These are phyloP conservation scores for Anolis apletophallus DNA, from an alignment of 2,797 vertebrate species.

Conservation along the genomic window DNA sequence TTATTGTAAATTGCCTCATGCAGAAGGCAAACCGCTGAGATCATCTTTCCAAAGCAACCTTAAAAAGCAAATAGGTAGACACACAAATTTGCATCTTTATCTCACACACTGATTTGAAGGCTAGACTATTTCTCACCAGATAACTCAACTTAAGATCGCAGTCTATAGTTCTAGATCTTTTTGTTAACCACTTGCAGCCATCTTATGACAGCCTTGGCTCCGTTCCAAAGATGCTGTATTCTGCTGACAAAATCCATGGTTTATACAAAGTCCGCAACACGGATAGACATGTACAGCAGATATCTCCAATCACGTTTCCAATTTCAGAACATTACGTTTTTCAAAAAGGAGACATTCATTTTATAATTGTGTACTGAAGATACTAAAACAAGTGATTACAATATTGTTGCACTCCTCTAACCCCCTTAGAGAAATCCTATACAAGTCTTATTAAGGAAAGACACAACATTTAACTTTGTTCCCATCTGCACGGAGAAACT, in stretches of 20 bases:
- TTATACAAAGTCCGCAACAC: background rate
- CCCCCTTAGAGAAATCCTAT: background rate
- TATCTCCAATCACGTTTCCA: background rate
- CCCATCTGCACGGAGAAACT: background rate
- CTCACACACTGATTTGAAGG: background rate
- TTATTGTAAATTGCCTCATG: conserved; percentile 69
- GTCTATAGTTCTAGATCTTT: background rate
- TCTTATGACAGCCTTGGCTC: background rate
- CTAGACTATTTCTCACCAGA: background rate
- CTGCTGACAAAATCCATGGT: background rate
- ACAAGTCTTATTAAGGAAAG: background rate
- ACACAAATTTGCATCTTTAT: conserved; percentile 62
- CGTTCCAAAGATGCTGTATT: background rate
- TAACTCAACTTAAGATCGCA: background rate
- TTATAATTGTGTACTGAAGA: background rate
- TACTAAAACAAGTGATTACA: background rate
- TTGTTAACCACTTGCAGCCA: background rate
- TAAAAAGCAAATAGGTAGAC: conserved; percentile 58
- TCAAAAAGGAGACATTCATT: background rate
- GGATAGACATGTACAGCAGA: background rate
- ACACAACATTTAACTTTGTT: background rate
- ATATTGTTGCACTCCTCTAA: background rate
- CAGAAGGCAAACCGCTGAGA: conserved; percentile 69
- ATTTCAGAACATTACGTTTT: background rate
- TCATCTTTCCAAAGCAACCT: conserved; percentile 66